Conservation (phyloP, 2,888 invertebrate genomes). For the Creontiades dilutus region DNA sequence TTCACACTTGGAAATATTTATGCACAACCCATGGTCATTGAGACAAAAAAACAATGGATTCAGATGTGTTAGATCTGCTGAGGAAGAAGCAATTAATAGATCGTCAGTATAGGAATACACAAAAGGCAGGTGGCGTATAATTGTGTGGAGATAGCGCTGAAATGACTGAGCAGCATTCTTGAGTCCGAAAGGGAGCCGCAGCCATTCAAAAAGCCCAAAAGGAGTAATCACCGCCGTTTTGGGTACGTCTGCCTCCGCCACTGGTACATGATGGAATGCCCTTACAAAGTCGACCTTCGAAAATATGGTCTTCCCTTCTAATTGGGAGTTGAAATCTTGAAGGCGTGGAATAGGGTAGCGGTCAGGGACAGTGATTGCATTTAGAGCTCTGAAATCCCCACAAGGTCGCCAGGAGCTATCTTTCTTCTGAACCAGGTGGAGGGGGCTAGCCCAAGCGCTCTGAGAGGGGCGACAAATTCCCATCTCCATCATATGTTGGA, state of each 20-base stretch:
- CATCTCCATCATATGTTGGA: constrained; percentile 77
- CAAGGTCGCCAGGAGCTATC: constrained; percentile 77
- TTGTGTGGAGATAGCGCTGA: constrained; percentile 76
- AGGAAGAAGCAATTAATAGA: too few species aligned
- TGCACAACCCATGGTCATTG: too few species aligned
- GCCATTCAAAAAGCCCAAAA: constrained; percentile 76
- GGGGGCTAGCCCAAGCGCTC: constrained; percentile 78
- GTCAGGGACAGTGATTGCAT: constrained; percentile 76
- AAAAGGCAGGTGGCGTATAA: too few species aligned
- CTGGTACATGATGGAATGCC: constrained; percentile 78
- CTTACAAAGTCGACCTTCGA: constrained; percentile 73
- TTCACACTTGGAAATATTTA: too few species aligned
- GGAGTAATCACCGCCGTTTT: constrained; percentile 76
- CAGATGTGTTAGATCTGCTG: too few species aligned
- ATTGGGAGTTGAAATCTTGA: constrained; percentile 75
- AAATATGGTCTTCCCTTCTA: constrained; percentile 76
- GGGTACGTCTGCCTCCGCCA: constrained; percentile 76
- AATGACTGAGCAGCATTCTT: constrained; percentile 76
- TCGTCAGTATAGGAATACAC: too few species aligned
- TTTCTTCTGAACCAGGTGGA: constrained; percentile 76
- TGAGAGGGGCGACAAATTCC: constrained; percentile 79
- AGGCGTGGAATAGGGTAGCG: too few species aligned
- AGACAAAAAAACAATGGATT: too few species aligned
- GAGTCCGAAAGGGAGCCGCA: constrained; percentile 75
- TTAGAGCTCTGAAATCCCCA: constrained; percentile 77